Conservation (phyloP, 2,888 invertebrate species). For the Eucera pruinosa region DNA sequence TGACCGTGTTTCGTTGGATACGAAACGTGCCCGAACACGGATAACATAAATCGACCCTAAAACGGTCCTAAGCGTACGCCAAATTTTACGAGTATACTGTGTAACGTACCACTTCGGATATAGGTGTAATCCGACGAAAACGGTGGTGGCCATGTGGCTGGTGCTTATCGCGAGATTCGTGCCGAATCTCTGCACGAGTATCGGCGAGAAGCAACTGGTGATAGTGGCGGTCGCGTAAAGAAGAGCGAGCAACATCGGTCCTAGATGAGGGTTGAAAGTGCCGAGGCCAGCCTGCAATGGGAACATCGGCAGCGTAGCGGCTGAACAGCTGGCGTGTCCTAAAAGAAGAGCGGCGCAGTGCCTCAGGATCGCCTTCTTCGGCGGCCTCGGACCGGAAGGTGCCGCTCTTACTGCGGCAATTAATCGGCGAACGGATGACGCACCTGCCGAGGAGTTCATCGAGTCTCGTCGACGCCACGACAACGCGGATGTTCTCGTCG, state of each 20-base stretch:
- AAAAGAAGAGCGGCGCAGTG: slow-evolving; percentile 84
- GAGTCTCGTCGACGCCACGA: slow-evolving; percentile 85
- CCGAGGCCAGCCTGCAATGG: slow-evolving; percentile 85
- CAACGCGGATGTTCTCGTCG: slow-evolving; percentile 82
- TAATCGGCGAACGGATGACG: slow-evolving; percentile 89
- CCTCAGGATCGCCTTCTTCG: slow-evolving; percentile 78
- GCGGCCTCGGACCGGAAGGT: slow-evolving; percentile 80
- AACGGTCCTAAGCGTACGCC: too few species aligned
- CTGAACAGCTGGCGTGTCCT: slow-evolving; percentile 88
- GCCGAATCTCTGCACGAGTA: slow-evolving; percentile 85
- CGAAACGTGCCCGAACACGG: too few species aligned
- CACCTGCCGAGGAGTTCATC: slow-evolving; percentile 86
- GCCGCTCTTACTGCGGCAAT: slow-evolving; percentile 85
- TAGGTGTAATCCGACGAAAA: slow-evolving; percentile 80
- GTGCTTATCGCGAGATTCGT: slow-evolving; percentile 84
- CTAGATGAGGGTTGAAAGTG: slow-evolving; percentile 84
- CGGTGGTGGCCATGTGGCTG: slow-evolving; percentile 77
- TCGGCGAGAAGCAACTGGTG: slow-evolving; percentile 84
- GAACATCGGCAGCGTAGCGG: slow-evolving; percentile 87
- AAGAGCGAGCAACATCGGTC: slow-evolving; percentile 80
- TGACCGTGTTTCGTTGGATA: too few species aligned
- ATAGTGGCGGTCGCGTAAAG: slow-evolving; percentile 77
- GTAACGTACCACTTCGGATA: slow-evolving; percentile 75
- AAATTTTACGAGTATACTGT: background rate
- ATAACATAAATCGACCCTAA: too few species aligned